phyloP scores from a whole-genome alignment of 2,113 vertebrate species.

The Leptosomus discolor region DNA sequence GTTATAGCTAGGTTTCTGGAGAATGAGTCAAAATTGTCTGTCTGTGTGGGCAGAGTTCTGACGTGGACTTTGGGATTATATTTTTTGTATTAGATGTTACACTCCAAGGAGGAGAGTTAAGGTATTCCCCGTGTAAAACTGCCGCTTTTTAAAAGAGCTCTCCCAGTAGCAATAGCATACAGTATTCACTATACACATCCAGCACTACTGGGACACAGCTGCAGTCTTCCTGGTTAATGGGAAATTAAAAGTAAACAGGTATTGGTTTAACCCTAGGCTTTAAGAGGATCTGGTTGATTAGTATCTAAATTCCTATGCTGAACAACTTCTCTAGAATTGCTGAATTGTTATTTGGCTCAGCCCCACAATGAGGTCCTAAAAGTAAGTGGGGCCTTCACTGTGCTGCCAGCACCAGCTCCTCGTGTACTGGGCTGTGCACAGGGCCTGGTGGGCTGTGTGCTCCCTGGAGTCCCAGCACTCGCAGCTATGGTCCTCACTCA shows the following conservation, averaged over 20 bases:
- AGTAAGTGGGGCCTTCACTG: neutral
- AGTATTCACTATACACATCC: neutral
- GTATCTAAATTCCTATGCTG: neutral
- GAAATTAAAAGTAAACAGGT: neutral
- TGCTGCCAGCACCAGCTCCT: neutral
- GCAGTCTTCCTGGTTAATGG: neutral
- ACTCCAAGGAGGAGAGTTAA: neutral
- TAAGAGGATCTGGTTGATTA: fast-evolving
- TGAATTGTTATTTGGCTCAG: neutral
- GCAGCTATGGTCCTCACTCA: neutral
- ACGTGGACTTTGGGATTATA: neutral
- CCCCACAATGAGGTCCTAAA: neutral
- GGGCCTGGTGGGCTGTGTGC: neutral
- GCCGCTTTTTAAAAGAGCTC: neutral
- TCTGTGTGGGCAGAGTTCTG: constrained; percentile 1
- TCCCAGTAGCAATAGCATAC: neutral
- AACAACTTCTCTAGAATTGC: neutral
- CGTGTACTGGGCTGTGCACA: neutral
- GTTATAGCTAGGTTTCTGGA: neutral
- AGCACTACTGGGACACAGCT: neutral
- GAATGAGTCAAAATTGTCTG: neutral
- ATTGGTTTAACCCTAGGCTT: neutral
- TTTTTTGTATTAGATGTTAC: neutral
- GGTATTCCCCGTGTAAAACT: neutral
- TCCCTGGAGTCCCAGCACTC: neutral